phyloP scores from a whole-genome alignment of 2,888 invertebrate genomes.

The Hypolimnas misippus region DNA sequence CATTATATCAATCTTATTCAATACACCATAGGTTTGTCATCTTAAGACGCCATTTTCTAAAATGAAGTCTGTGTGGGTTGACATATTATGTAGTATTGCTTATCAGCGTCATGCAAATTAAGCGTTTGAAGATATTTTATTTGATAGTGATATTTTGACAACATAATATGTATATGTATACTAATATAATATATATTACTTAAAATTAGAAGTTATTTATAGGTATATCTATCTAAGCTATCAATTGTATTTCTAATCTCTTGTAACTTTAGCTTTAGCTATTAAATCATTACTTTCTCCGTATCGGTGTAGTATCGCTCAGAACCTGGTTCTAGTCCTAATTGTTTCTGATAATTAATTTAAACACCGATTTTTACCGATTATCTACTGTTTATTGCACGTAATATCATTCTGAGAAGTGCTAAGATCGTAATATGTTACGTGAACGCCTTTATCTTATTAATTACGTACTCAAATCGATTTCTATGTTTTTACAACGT shows the following conservation, averaged over 20 bases:
- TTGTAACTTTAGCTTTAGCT: background rate
- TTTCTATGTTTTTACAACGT: slow-evolving; percentile 10
- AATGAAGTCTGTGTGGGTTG: too few relatives aligned
- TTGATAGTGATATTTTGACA: too few relatives aligned
- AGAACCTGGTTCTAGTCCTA: background rate
- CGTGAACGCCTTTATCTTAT: slow-evolving; percentile 12
- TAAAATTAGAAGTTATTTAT: too few relatives aligned
- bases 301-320: background rate
- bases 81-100: too few relatives aligned
- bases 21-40: too few relatives aligned
- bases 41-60: too few relatives aligned
- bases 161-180: too few relatives aligned
- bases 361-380: background rate
- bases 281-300: background rate
- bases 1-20: too few relatives aligned
- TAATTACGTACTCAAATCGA: slow-evolving; percentile 13
- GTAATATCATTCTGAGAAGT: slow-evolving; percentile 14
- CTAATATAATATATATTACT: too few relatives aligned
- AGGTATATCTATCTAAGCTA: too few relatives aligned
- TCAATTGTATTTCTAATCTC: background rate
- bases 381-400: background rate
- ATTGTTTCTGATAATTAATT: background rate
- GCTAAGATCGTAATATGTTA: slow-evolving; percentile 4
- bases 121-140: too few relatives aligned
- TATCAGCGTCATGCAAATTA: too few relatives aligned